Conservation (phyloP, 2,797 vertebrate genomes). For the Falco cherrug region DNA sequence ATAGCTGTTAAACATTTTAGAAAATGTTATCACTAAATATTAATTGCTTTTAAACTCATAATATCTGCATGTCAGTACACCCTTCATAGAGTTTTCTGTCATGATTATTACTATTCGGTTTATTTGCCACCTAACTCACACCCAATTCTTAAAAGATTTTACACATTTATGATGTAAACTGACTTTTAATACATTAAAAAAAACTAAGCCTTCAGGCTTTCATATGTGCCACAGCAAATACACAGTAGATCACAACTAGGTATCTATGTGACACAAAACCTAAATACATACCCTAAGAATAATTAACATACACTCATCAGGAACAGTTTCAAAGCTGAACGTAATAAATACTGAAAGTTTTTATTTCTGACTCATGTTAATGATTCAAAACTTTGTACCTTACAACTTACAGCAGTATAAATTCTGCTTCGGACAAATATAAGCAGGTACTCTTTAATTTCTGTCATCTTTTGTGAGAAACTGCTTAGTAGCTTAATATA, state of each 20-base stretch:
- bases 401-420: background rate
- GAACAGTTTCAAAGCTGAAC: background rate
- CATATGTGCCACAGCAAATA: background rate
- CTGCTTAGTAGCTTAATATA: background rate
- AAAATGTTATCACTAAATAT: background rate
- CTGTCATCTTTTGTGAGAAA: background rate
- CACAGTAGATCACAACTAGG: background rate
- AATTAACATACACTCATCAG: background rate
- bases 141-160: background rate
- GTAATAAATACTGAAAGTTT: background rate
- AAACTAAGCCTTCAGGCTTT: background rate
- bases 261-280: background rate
- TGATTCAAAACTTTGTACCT: rapidly evolving
- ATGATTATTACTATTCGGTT: background rate
- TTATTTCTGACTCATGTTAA: background rate
- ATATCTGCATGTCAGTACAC: background rate
- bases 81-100: background rate
- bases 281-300: background rate
- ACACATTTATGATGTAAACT: background rate
- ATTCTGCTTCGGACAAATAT: background rate
- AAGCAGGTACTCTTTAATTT: background rate
- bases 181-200: background rate
- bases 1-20: background rate
- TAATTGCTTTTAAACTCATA: background rate
- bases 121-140: background rate